Conservation (phyloP, 2,888 invertebrate species). For the Arrhopalites spinosus region DNA sequence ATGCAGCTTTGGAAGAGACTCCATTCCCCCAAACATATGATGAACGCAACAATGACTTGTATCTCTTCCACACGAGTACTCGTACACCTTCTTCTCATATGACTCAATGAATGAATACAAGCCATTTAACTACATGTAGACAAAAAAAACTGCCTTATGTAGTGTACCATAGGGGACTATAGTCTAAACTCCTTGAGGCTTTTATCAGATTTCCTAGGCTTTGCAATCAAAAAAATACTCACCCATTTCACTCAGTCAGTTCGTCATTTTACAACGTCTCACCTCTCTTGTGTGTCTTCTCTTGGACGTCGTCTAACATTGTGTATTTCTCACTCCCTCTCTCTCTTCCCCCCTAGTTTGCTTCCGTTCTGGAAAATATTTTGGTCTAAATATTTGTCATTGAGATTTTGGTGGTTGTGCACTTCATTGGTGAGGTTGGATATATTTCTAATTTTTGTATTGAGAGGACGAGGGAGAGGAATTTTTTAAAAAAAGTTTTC, state of each 20-base stretch:
- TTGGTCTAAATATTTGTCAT: not conserved
- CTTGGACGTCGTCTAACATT: too few species aligned
- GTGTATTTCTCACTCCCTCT: not conserved
- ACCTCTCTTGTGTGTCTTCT: not conserved
- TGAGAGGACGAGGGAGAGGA: too few species aligned
- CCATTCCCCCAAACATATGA: not conserved
- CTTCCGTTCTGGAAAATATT: not conserved
- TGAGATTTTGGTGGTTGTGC: not conserved
- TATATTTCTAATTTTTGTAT: not conserved
- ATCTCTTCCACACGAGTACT: not conserved
- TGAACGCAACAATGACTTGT: not conserved
- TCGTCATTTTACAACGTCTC: conserved; percentile 12
- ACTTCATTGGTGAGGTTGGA: not conserved
- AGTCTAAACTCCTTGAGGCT: conserved; percentile 15
- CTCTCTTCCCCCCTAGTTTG: not conserved
- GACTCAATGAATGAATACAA: not conserved
- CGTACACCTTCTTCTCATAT: not conserved
- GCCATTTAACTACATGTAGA: not conserved
- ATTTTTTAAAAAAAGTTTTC: too few species aligned
- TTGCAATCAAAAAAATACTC: conserved; percentile 20
- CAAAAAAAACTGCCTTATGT: not conserved
- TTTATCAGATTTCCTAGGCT: not conserved
- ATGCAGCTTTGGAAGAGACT: not conserved
- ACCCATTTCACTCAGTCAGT: conserved; percentile 30
- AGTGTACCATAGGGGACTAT: not conserved